Evolutionary conservation across 2,113 vertebrate species (phyloP), one percentile per base, ranked within the genome.

Genomic region (Cromileptes altivelis): DNA sequence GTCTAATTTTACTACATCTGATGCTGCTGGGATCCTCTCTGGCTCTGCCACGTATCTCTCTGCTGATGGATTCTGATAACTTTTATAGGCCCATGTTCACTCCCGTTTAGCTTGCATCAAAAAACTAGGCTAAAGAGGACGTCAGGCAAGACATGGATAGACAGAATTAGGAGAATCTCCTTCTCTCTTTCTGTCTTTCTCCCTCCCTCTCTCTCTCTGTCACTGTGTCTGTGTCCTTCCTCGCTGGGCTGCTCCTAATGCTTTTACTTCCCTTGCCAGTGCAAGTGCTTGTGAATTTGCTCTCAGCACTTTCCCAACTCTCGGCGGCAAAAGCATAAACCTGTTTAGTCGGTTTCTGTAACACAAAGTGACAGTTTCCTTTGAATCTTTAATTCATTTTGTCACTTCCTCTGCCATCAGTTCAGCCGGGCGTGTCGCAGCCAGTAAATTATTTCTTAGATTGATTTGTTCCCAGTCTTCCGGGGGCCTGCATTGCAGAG

Each of bases 351-450:
- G 94, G 94, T 96, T 96, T 95, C 93, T 93, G 93, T 96, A 96
- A 97, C 95, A 94, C 21, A 90, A 96, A 97, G 96, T 96, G 97
- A 97, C 97, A 97, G 96, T 96, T 94, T 96, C 95, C 94, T 95
- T 97, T 93, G 81, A 97, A 97, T 96, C 95, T 97, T 97, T 97
- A 91, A 97, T 97, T 96, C 94, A 94, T 96, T 96, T 97, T 96
- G 96, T 96, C 96, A 96, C 96, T 96, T 96, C 95, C 93, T 94
- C 93, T 91, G 93, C 95, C 95, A 96, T 97, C 96, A 97, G 96
- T 89, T 95, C 96, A 96, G 92, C 92, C 94, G 78, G 95, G 96
- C 96, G 85, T 96, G 94, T 90, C 94, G 78, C 94, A 90, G 93
- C 93, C 92, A 78, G 94, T 97, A 95, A 97, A 97, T 98, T 96